These are phyloP conservation scores for Sphaerodactylus townsendi DNA, from an alignment of 2,113 vertebrate species.

Conservation along the genomic window DNA sequence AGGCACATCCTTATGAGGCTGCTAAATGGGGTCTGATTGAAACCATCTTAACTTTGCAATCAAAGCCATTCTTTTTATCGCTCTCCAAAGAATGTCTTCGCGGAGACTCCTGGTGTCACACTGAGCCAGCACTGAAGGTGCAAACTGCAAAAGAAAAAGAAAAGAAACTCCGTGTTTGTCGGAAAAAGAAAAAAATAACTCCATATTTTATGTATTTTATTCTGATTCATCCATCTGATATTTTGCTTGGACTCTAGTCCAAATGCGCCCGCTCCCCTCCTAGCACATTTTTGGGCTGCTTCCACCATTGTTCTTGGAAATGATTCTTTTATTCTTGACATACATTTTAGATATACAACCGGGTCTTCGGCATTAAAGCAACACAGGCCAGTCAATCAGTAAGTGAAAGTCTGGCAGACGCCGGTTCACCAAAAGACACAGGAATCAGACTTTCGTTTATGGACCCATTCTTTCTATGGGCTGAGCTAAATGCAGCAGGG, in stretches of 20 bases:
- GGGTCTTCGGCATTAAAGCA: conserved; percentile 42
- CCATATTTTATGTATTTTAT: conserved; percentile 66
- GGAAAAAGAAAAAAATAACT: conserved; percentile 36
- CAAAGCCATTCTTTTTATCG: conserved; percentile 55
- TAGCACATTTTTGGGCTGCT: conserved; percentile 77
- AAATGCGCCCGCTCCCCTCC: conserved; percentile 69
- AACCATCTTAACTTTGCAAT: conserved; percentile 64
- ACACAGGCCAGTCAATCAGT: background rate
- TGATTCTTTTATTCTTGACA: conserved; percentile 56
- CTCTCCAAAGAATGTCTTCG: conserved; percentile 44
- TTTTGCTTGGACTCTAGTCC: conserved; percentile 76
- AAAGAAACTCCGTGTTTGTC: conserved; percentile 32
- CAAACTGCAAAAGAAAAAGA: conserved; percentile 50
- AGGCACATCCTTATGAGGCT: conserved; percentile 18
- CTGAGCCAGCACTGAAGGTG: conserved; percentile 63
- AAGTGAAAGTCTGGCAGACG: background rate
- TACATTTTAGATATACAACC: conserved; percentile 65
- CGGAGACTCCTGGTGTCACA: conserved; percentile 66
- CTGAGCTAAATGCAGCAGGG: background rate
- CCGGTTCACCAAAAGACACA: background rate
- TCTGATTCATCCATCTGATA: conserved; percentile 81
- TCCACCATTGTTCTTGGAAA: conserved; percentile 81
- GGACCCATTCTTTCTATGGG: background rate
- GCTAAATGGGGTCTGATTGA: conserved; percentile 48
- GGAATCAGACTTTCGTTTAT: background rate